phyloP scores from a whole-genome alignment of 2,888 invertebrate species.

The Leptopilina syphax region DNA sequence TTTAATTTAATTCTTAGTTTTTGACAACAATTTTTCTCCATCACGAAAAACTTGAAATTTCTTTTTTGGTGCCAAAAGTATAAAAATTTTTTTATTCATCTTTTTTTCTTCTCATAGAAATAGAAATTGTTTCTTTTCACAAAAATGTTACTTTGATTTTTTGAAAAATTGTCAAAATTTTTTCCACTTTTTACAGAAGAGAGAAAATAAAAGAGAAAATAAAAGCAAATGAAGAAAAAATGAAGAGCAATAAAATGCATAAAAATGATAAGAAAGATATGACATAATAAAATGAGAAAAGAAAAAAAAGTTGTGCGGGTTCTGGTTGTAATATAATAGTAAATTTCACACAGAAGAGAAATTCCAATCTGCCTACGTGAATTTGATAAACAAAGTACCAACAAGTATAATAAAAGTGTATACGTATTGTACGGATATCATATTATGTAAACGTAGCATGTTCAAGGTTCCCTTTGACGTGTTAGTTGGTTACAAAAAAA shows the following conservation, averaged over 20 bases:
- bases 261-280: not conserved
- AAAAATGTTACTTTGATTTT: too few relatives aligned
- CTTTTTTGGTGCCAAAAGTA: too few relatives aligned
- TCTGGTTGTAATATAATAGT: not conserved
- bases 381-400: slow-evolving; percentile 26
- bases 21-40: too few relatives aligned
- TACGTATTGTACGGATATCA: not conserved
- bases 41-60: too few relatives aligned
- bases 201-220: too few relatives aligned
- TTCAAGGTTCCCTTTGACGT: slow-evolving; percentile 38
- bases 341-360: slow-evolving; percentile 12
- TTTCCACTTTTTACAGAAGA: too few relatives aligned
- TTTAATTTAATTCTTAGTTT: too few relatives aligned
- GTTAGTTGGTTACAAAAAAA: slow-evolving; percentile 28
- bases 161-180: too few relatives aligned
- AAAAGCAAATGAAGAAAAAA: too few relatives aligned
- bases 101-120: too few relatives aligned
- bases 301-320: slow-evolving; percentile 2
- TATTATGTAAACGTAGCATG: slow-evolving; percentile 38
- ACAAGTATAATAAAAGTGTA: slow-evolving; percentile 4
- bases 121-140: too few relatives aligned
- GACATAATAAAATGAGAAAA: slow-evolving; percentile 1
- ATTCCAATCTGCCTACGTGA: slow-evolving; percentile 12
- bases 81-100: too few relatives aligned
- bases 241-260: not conserved